A percentile compares a stretch with the other conserved stretches of the same genome.
These are phyloP conservation scores for Oophaga sylvatica DNA, from an alignment of 2,797 vertebrate species.

Conservation along the genomic window DNA sequence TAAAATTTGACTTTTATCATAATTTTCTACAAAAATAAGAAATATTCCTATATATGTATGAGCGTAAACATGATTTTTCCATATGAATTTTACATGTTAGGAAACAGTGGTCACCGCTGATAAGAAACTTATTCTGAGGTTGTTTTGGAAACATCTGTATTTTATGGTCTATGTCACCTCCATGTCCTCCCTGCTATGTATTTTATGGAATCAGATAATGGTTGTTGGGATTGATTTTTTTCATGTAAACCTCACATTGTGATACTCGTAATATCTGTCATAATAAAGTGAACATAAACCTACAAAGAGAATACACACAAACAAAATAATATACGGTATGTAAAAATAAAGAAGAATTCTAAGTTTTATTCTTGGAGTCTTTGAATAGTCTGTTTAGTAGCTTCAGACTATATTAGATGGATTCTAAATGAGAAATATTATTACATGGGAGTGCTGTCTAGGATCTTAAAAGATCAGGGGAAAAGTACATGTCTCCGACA, in stretches of 20 bases:
- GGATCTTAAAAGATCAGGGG: too few relatives aligned
- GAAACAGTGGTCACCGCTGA: constrained; percentile 45
- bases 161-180: constrained; percentile 11
- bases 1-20: neutral
- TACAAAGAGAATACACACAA: neutral
- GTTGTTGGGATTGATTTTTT: neutral
- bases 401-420: too few relatives aligned
- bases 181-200: constrained; percentile 15
- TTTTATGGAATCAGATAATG: neutral
- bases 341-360: too few relatives aligned
- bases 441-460: too few relatives aligned
- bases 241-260: neutral
- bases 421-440: too few relatives aligned
- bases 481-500: too few relatives aligned
- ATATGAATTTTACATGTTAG: neutral
- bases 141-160: constrained; percentile 54
- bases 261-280: neutral
- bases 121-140: constrained; percentile 48
- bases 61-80: constrained; percentile 41
- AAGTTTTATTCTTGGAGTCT: too few relatives aligned
- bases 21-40: neutral
- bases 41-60: constrained; percentile 21
- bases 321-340: too few relatives aligned
- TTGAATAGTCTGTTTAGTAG: too few relatives aligned
- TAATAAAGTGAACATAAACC: neutral